A percentile compares a stretch with the other conserved stretches of the same genome.
phyloP scores from a whole-genome alignment of 2,113 vertebrate species.

The Todiramphus saurophagus region DNA sequence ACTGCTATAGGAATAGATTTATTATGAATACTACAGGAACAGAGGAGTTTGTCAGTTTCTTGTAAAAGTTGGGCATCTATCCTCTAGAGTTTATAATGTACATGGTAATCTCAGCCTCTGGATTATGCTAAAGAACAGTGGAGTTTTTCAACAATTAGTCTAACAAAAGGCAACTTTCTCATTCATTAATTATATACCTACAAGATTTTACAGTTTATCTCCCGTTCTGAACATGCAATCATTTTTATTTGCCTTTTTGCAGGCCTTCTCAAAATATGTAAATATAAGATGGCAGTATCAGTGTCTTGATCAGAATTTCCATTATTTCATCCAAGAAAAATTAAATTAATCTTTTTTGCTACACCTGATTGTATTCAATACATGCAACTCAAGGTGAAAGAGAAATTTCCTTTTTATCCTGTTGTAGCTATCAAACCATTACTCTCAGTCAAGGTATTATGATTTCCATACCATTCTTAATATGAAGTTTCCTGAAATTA shows the following conservation, averaged over 20 bases:
- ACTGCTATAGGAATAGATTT: not conserved
- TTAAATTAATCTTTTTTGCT: slow-evolving; percentile 45
- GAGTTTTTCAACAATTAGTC: not conserved
- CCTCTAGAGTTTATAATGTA: not conserved
- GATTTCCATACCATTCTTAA: slow-evolving; percentile 23
- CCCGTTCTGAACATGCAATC: not conserved
- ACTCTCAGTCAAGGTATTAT: slow-evolving; percentile 21
- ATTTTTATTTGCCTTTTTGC: not conserved
- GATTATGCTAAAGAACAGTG: not conserved
- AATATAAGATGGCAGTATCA: not conserved
- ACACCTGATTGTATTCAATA: not conserved
- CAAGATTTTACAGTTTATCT: not conserved
- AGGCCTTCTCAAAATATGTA: not conserved
- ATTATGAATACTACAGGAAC: not conserved
- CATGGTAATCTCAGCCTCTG: not conserved
- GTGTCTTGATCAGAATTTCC: not conserved
- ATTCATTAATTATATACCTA: not conserved
- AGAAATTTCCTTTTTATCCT: slow-evolving; percentile 31
- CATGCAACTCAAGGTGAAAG: not conserved
- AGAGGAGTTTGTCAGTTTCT: not conserved
- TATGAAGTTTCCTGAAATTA: slow-evolving; percentile 39
- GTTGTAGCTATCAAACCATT: not conserved
- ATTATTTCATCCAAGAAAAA: slow-evolving; percentile 44
- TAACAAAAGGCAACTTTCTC: not conserved
- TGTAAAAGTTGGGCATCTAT: not conserved